Conservation (phyloP, 2,113 vertebrate genomes). For the Circaetus cinerascens region DNA sequence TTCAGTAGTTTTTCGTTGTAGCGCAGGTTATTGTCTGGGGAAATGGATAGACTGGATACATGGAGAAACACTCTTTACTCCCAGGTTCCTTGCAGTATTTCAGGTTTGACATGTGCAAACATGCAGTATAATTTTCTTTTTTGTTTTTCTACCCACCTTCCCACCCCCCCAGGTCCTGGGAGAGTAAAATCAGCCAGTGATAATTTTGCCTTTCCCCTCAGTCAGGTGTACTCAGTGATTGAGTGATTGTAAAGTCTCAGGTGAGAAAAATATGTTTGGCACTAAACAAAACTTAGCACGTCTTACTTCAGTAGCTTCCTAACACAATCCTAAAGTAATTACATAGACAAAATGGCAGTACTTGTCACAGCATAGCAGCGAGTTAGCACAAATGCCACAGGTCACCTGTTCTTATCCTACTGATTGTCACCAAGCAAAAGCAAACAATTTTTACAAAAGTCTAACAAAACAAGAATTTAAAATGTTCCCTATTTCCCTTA, state of each 20-base stretch:
- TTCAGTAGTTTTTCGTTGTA: constrained; percentile 39
- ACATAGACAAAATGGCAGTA: neutral
- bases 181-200: constrained; percentile 36
- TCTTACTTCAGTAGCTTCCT: constrained; percentile 12
- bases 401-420: neutral
- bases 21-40: neutral
- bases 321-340: neutral
- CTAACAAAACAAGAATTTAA: neutral
- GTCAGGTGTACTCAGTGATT: constrained; percentile 35
- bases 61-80: constrained; percentile 33
- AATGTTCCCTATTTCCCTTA: neutral
- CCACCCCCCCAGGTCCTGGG: neutral
- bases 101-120: constrained; percentile 57
- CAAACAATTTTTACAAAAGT: neutral
- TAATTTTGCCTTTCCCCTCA: constrained; percentile 48
- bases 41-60: constrained; percentile 14
- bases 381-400: neutral
- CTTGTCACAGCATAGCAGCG: neutral
- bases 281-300: neutral
- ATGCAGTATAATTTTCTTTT: constrained; percentile 35
- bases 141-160: neutral
- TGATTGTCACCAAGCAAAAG: neutral
- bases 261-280: neutral
- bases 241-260: neutral
- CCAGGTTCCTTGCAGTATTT: constrained; percentile 34